Evolutionary conservation across 2,113 vertebrate genomes (phyloP).

Genomic region (Archocentrus centrarchus): DNA sequence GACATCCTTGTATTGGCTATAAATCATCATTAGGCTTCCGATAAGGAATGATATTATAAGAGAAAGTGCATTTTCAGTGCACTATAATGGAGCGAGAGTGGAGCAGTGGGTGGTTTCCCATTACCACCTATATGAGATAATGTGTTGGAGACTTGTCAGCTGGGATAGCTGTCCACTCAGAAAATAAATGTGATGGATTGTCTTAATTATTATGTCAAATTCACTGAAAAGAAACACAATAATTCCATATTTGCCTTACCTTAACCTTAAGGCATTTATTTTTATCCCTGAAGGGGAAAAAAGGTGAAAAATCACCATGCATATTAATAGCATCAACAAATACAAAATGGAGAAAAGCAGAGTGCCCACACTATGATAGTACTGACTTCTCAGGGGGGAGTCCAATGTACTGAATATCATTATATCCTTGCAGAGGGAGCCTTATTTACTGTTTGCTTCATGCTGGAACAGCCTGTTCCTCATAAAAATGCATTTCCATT

Average conservation of each 20-base stretch:
- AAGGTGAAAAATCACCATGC: background rate
- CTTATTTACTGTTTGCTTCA: slow-evolving; percentile 61
- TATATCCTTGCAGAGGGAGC: slow-evolving; percentile 31
- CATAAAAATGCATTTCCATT: slow-evolving; percentile 58
- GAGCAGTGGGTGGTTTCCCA: slow-evolving; percentile 50
- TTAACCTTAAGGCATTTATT: background rate
- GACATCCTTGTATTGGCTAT: slow-evolving; percentile 44
- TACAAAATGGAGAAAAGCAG: slow-evolving; percentile 13
- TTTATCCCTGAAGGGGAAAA: background rate
- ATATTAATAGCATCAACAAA: slow-evolving; percentile 5
- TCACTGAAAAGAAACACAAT: slow-evolving; percentile 34
- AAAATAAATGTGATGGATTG: slow-evolving; percentile 49
- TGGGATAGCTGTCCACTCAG: background rate
- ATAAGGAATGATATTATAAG: slow-evolving; percentile 57
- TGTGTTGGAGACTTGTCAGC: slow-evolving; percentile 49
- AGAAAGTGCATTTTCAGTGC: slow-evolving; percentile 50
- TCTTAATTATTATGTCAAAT: slow-evolving; percentile 22
- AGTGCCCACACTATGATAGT: background rate
- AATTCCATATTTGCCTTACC: background rate
- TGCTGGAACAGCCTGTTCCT: slow-evolving; percentile 43
- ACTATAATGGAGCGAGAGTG: slow-evolving; percentile 33
- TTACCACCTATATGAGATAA: slow-evolving; percentile 49
- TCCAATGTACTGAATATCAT: slow-evolving; percentile 40
- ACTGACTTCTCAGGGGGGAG: slow-evolving; percentile 24
- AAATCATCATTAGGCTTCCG: slow-evolving; percentile 68